Evolutionary conservation across 1,140 invertebrate genomes (phyloP).

Genomic region (Cephus cinctus): DNA sequence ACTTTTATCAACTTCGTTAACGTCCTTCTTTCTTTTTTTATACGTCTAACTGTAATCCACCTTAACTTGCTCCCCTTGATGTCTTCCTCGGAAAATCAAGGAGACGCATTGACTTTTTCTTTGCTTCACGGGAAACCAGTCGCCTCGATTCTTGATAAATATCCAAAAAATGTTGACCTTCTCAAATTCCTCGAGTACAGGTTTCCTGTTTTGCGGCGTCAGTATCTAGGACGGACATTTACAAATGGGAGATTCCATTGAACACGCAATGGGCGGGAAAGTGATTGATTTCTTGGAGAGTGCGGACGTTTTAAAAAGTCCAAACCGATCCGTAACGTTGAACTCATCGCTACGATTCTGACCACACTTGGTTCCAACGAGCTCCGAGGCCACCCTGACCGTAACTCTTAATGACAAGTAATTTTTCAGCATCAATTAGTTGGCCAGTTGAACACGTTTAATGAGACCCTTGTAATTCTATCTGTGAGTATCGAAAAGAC

Average conservation of each 20-base stretch:
- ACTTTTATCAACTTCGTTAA: background rate
- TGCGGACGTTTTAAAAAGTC: background rate
- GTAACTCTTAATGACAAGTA: slow-evolving; percentile 4
- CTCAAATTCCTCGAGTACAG: too few relatives aligned
- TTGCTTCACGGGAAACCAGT: too few relatives aligned
- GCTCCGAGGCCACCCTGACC: background rate
- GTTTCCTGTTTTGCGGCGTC: slow-evolving; percentile 8
- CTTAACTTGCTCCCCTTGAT: too few relatives aligned
- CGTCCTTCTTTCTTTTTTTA: background rate
- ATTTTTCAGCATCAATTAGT: slow-evolving; percentile 6
- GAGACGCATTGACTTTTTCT: too few relatives aligned
- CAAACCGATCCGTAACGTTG: background rate
- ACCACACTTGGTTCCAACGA: background rate
- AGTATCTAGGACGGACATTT: slow-evolving; percentile 9
- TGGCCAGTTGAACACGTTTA: background rate
- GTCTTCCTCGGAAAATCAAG: too few relatives aligned
- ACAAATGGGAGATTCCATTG: slow-evolving; percentile 14
- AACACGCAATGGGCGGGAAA: slow-evolving; percentile 16
- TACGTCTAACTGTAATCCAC: too few relatives aligned
- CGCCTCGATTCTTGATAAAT: too few relatives aligned
- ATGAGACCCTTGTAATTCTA: background rate
- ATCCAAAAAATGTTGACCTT: too few relatives aligned
- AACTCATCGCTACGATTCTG: background rate
- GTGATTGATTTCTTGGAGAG: slow-evolving; percentile 10
- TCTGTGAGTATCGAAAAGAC: too few relatives aligned